Base-by-base conservation (phyloP, 1,140 invertebrate species). In the Nephila pilipes region DNA sequence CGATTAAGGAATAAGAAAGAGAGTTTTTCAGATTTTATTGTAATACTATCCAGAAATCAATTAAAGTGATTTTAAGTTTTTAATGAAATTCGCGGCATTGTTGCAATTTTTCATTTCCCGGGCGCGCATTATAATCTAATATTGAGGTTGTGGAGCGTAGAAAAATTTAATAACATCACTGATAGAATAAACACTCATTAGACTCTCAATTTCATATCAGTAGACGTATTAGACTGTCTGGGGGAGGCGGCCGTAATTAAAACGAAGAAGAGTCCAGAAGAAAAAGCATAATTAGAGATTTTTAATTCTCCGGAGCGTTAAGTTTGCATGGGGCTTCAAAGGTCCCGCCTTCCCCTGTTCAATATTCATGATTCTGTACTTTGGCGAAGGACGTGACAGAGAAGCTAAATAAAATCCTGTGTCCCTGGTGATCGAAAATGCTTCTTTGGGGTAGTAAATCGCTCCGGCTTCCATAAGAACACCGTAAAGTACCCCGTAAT, bases 281-380 rank as follows among this genome's bases (percentile, higher is more conserved):
- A 90, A 90, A 90, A 69, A 90, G 88, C 75, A 80, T 90, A 90
- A 90, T 90, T 90, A 90, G 75, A 79, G 88, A 90, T 90, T 90
- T 90, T 90, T 80, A 80, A 80, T 90, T 80, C 69, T 80, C 60
- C 60, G 20, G 83, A 54, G 32, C 38, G 36, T 54, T 46, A 46
- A 38, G 25, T 46, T 46, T 18, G 79, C n/a, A n/a, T 25, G 14
- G 65, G 54, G 65, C 88, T 90, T 90, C 69, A 90, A 90, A 88
- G 65, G 69, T 57, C 46, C 87, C 69, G 65, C 69, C 60, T 87
- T 25, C 69, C 69, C 55, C 75, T 90, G 89, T 83, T 91, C 89
- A 81, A 91, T 91, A 91, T 91, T 81, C 89, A 91, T 91, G 89
- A 90, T 90, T 90, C 46, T 55, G 87, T 46, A 55, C 57, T 83